Evolutionary conservation across 2,888 invertebrate species (phyloP), one percentile per base, ranked within the genome.

Genomic region (Anorthoa munda): DNA sequence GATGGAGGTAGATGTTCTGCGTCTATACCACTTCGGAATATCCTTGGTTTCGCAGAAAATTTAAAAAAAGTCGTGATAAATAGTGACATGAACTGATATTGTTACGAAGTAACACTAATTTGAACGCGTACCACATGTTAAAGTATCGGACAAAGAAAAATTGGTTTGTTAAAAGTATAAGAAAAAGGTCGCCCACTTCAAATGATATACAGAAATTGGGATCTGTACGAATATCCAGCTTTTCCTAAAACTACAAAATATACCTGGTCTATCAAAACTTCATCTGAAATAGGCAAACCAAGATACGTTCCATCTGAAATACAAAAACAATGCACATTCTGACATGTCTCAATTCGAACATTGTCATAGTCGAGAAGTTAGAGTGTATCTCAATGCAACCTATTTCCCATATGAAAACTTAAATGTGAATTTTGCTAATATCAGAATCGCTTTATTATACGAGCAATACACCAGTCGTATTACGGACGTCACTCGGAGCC

Each of bases 261-360:
- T 66, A 81, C 87, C 51, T 90, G 91, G 92, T 77, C 86, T 48
- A 83, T 90, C 17, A 89, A 89, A 88, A 90, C 90, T 48, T 82
- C 89, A 12, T 86, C 84, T n/a, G 87, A 89, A 75, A 72, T 91
- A 64, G 92, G 92, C 79, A 91, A 90, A 84, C 92, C 92, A 5
- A 79, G 91, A 70, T 93, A 82, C 76, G 66, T 93, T 46, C n/a
- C n/a, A n/a, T n/a, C n/a, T n/a, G n/a, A 88, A 71, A 65, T 26
- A 53, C 53, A 45, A 71, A 65, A 71, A 65, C n/a, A 65, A 51
- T 59, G 39, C 65, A 59, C 51, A 26, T 65, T 61, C 55, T 45
- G 61, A 61, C 53, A 61, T 61, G 55, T 61, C 69, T 23, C 61
- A 61, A 13, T 69, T 69, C n/a, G 69, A 69, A 55, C 69, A 69